Conservation (phyloP, 2,797 vertebrate genomes). For the Neopelma chrysocephalum region DNA sequence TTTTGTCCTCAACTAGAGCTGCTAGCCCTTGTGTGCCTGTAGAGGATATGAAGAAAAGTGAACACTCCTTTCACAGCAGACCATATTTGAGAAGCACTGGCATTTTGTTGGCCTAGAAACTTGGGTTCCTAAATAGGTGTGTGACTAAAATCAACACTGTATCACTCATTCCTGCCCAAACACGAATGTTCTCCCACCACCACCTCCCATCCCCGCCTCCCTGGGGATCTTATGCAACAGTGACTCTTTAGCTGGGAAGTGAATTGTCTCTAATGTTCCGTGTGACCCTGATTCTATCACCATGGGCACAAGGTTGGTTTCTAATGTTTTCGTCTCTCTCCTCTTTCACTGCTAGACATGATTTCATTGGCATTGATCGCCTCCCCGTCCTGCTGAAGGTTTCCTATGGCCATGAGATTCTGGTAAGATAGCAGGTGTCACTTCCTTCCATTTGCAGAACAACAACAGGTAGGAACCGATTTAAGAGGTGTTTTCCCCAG, state of each 20-base stretch:
- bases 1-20: background rate
- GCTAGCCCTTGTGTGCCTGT: background rate
- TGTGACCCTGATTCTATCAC: conserved; percentile 1
- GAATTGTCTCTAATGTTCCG: conserved; percentile 46
- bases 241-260: conserved; percentile 44
- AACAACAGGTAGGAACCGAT: background rate
- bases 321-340: background rate
- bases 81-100: background rate
- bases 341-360: conserved; percentile 78
- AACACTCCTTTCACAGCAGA: background rate
- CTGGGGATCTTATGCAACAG: background rate
- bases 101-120: background rate
- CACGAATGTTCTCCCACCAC: background rate
- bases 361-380: conserved; percentile 79
- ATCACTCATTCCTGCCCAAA: background rate
- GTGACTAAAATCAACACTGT: background rate
- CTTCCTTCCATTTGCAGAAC: background rate
- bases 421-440: conserved; percentile 79
- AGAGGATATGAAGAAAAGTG: background rate
- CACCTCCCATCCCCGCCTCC: background rate
- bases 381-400: conserved; percentile 91
- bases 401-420: conserved; percentile 88
- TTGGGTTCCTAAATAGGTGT: background rate
- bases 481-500: background rate
- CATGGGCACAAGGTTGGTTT: background rate